Conservation (phyloP, 2,797 vertebrate genomes). For the Danio kyathit region DNA sequence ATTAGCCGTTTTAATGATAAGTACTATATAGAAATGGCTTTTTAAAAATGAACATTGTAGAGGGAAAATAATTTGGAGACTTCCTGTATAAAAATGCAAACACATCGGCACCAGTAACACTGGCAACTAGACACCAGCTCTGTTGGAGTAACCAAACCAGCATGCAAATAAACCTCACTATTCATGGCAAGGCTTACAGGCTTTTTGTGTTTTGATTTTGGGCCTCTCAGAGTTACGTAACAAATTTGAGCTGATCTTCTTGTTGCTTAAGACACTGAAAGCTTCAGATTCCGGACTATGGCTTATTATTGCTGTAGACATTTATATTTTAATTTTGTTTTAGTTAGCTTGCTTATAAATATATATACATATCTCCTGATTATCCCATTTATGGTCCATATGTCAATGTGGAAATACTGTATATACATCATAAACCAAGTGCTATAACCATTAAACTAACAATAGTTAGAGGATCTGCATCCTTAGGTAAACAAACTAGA, state of each 20-base stretch:
- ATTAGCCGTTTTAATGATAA: not conserved
- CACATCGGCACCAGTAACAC: not conserved
- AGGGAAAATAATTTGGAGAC: not conserved
- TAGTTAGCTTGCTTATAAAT: not conserved
- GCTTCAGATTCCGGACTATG: not conserved
- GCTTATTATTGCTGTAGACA: not conserved
- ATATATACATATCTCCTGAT: too few species aligned
- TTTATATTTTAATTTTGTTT: not conserved
- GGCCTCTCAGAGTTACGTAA: conserved; percentile 40
- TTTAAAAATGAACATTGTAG: not conserved
- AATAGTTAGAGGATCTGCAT: not conserved
- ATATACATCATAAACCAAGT: not conserved
- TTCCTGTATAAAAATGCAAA: not conserved
- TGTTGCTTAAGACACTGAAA: not conserved
- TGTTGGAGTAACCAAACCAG: conserved; percentile 24
- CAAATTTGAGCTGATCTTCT: not conserved
- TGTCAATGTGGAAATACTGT: not conserved
- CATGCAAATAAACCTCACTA: conserved; percentile 44
- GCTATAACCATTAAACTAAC: conserved; percentile 16
- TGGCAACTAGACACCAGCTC: not conserved
- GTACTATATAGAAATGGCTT: not conserved
- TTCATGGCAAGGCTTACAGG: not conserved
- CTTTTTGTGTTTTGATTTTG: conserved; percentile 3
- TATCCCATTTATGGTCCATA: too few species aligned
- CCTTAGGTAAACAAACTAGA: conserved; percentile 5